Evolutionary conservation across 2,888 invertebrate genomes (phyloP), one percentile per base, ranked within the genome.

Genomic region (Rotaria magnacalcarata): DNA sequence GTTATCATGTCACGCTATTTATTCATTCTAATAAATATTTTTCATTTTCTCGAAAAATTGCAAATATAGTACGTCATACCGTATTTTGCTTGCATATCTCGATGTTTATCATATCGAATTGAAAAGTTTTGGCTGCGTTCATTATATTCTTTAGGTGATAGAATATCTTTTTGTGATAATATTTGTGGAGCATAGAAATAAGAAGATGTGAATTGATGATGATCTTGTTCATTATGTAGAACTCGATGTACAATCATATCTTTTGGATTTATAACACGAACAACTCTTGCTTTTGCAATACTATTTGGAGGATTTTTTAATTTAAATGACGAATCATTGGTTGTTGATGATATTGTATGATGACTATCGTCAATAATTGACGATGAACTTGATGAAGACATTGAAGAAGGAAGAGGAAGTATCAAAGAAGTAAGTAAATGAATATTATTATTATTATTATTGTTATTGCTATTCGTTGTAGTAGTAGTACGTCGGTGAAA

Each of bases 351-450:
- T 34, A 67, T 67, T 34, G 67, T 80, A 47, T 80, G 47, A 47
- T 80, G 80, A 14, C 11, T 80, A 80, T 80, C 80, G 11, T 80
- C 80, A 80, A 80, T 47, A 24, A 47, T 47, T 80, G 80, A 80
- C n/a, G 47, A 80, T 47, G 80, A 80, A 80, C 80, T 80, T 47
- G 80, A 80, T 11, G 80, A 80, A 10, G 67, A 67, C 1, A 67
- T 34, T 67, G 67, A 67, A 34, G 67, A 67, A 34, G 67, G 27
- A 0, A 27, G 67, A 67, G 67, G 67, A 67, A 67, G 14, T 67
- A 14, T 67, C 10, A 5, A 8, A 34, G 80, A 47, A 19, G 47
- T 16, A n/a, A 14, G 10, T 41, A 41, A 41, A 41, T 6, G 3
- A 74, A 1, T 8, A 74, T 74, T 24, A 80, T 80, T 34, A 34